A percentile compares a stretch with the other conserved stretches of the same genome.
phyloP scores from a whole-genome alignment of 2,888 invertebrate species.

The Artemia sinica region DNA sequence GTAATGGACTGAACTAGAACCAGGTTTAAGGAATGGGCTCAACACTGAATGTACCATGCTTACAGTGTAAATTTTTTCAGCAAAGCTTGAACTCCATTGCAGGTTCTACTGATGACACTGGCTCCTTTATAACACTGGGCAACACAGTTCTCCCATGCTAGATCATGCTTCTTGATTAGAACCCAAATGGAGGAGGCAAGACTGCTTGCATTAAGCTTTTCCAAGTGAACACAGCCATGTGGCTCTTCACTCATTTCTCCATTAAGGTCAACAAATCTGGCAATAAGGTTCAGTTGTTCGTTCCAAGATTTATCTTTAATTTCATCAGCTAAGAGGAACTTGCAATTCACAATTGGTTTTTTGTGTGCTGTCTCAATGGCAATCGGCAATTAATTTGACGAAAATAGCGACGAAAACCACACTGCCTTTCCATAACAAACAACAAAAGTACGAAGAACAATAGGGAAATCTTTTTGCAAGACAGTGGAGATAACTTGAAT shows the following conservation, averaged over 20 bases:
- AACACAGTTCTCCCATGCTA: conserved; percentile 19
- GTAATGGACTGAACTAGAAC: conserved; percentile 16
- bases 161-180: conserved; percentile 12
- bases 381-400: conserved; percentile 18
- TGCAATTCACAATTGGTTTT: conserved; percentile 15
- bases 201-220: conserved; percentile 17
- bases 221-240: conserved; percentile 1
- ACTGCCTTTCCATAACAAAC: no score
- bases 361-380: conserved; percentile 15
- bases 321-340: conserved; percentile 21
- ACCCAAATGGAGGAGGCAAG: conserved; percentile 16
- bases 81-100: conserved; percentile 16
- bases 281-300: conserved; percentile 22
- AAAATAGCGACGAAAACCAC: no score
- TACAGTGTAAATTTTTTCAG: conserved; percentile 18
- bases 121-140: conserved; percentile 22
- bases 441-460: no score
- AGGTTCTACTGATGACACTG: conserved; percentile 31
- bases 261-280: conserved; percentile 17
- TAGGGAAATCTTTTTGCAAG: no score
- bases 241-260: conserved; percentile 14
- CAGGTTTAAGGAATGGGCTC: conserved; percentile 20
- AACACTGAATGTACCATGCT: conserved; percentile 20
- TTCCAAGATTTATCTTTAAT: conserved; percentile 20
- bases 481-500: no score